Conservation (phyloP, 1,140 invertebrate genomes). For the Drosophila pallidifrons region DNA sequence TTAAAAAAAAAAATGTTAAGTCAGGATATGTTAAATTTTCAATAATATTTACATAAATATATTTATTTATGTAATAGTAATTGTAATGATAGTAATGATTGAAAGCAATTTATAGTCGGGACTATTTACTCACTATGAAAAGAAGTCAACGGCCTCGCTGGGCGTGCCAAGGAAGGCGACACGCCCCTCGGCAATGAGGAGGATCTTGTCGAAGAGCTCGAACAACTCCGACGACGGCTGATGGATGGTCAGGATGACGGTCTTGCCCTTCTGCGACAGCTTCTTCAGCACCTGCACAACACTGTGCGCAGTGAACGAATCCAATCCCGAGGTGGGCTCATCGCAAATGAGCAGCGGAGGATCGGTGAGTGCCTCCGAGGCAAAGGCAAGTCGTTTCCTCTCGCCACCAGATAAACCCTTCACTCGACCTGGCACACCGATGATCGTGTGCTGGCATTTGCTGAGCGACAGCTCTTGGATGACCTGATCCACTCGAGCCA, state of each 20-base stretch:
- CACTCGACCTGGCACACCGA: slow-evolving; percentile 93
- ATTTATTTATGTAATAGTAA: too few relatives aligned
- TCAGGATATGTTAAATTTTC: too few relatives aligned
- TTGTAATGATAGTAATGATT: too few relatives aligned
- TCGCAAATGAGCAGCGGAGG: slow-evolving; percentile 98
- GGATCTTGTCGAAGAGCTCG: slow-evolving; percentile 95
- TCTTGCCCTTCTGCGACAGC: slow-evolving; percentile 93
- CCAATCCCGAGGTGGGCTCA: slow-evolving; percentile 96
- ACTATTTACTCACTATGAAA: slow-evolving; percentile 89
- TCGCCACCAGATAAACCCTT: slow-evolving; percentile 98
- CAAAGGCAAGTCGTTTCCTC: slow-evolving; percentile 97
- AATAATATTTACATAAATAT: too few relatives aligned
- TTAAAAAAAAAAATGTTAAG: too few relatives aligned
- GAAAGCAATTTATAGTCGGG: too few relatives aligned
- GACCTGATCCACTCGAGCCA: slow-evolving; percentile 95
- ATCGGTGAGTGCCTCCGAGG: slow-evolving; percentile 97
- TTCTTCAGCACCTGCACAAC: slow-evolving; percentile 94
- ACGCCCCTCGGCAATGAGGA: slow-evolving; percentile 96
- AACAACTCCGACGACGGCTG: slow-evolving; percentile 98
- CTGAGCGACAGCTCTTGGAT: slow-evolving; percentile 90
- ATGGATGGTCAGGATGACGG: slow-evolving; percentile 97
- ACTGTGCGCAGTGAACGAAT: slow-evolving; percentile 95
- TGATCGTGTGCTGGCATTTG: slow-evolving; percentile 95
- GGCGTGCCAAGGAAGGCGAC: slow-evolving; percentile 95
- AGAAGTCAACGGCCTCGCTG: slow-evolving; percentile 92